phyloP scores from a whole-genome alignment of 2,113 vertebrate genomes.

The Desmodus rotundus region DNA sequence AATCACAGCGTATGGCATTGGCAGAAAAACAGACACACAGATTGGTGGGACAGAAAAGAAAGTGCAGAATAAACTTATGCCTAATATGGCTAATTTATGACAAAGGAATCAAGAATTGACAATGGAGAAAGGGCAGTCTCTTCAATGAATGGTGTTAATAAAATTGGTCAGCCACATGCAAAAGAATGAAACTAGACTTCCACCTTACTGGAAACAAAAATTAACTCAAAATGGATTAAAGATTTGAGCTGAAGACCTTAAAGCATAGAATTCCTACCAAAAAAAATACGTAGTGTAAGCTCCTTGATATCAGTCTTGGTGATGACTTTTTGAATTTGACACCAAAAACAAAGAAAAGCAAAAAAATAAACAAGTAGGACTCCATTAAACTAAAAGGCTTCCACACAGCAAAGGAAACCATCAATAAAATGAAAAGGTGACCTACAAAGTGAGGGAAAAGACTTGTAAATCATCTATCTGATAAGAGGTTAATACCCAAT shows the following conservation, averaged over 20 bases:
- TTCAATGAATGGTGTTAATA: background rate
- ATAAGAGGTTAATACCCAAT: background rate
- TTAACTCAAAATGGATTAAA: background rate
- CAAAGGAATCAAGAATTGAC: background rate
- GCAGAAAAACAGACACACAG: background rate
- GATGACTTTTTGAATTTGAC: background rate
- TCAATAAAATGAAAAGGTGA: background rate
- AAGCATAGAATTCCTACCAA: background rate
- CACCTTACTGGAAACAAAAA: background rate
- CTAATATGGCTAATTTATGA: background rate
- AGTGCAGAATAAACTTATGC: background rate
- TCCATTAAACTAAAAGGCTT: background rate
- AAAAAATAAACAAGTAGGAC: background rate
- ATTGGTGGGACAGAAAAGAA: background rate
- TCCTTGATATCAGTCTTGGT: background rate
- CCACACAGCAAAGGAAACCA: background rate
- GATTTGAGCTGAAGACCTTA: background rate
- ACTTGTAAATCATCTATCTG: background rate
- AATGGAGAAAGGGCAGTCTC: background rate
- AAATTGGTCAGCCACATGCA: background rate
- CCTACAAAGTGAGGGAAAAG: background rate
- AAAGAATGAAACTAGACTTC: background rate
- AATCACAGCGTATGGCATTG: background rate
- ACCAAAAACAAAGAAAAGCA: background rate
- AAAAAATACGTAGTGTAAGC: background rate